A percentile compares a stretch with the other conserved stretches of the same genome.
phyloP scores from a whole-genome alignment of 2,113 vertebrate species.

The Tyto alba region DNA sequence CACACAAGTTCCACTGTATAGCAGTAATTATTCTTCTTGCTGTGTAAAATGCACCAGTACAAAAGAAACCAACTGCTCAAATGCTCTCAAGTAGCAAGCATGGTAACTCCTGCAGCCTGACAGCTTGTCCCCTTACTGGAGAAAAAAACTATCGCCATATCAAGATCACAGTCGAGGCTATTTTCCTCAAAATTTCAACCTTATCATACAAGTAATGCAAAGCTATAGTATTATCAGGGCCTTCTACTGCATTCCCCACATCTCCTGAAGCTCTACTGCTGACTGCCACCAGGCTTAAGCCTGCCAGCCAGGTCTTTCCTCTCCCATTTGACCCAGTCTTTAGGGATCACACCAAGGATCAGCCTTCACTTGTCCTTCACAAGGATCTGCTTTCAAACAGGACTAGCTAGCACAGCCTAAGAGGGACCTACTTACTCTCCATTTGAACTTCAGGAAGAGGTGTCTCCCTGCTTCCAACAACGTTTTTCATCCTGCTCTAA shows the following conservation, averaged over 20 bases:
- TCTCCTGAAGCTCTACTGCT: not conserved
- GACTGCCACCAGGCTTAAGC: not conserved
- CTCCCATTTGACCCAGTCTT: not conserved
- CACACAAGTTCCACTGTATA: not conserved
- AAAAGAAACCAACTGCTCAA: not conserved
- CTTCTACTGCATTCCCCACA: not conserved
- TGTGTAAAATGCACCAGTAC: not conserved
- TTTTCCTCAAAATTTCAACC: not conserved
- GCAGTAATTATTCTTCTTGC: not conserved
- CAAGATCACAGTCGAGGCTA: not conserved
- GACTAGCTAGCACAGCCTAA: rapidly evolving
- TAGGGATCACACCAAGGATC: not conserved
- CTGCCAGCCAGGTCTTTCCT: not conserved
- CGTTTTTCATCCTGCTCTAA: rapidly evolving
- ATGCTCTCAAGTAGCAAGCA: not conserved
- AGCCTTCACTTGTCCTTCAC: not conserved
- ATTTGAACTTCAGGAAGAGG: not conserved
- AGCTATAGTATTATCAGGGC: not conserved
- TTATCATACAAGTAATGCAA: not conserved
- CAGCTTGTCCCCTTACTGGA: not conserved
- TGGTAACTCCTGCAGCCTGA: not conserved
- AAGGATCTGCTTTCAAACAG: not conserved
- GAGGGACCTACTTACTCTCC: not conserved
- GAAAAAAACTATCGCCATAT: not conserved
- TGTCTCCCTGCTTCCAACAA: not conserved